Conservation (phyloP, 1,140 invertebrate species). For the Heliconius congener region DNA sequence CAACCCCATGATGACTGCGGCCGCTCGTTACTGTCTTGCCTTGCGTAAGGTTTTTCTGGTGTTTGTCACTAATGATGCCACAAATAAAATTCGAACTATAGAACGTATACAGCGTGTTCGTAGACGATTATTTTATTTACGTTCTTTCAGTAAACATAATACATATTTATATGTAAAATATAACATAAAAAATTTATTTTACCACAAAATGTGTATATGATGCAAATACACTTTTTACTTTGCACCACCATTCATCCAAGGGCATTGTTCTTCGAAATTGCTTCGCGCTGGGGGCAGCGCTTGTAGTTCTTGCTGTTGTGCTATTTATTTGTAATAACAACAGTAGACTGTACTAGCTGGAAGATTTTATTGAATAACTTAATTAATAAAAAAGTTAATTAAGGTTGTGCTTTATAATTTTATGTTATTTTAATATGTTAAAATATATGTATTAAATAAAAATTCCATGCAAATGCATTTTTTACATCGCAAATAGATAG, state of each 20-base stretch:
- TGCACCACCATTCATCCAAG: conserved; percentile 72
- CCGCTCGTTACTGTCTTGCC: conserved; percentile 75
- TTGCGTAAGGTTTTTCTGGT: conserved; percentile 48
- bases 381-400: not conserved
- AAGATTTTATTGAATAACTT: conserved; percentile 31
- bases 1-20: conserved; percentile 64
- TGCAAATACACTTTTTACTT: conserved; percentile 77
- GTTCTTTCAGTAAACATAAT: not conserved
- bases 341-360: conserved; percentile 42
- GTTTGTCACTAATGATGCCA: conserved; percentile 72
- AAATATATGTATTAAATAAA: not conserved
- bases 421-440: not conserved
- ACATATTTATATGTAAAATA: not conserved
- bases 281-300: conserved; percentile 68
- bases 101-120: not conserved
- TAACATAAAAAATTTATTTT: conserved; percentile 45
- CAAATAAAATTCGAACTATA: conserved; percentile 23
- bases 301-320: conserved; percentile 62
- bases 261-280: conserved; percentile 79
- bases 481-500: conserved; percentile 69
- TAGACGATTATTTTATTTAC: not conserved
- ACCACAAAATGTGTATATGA: conserved; percentile 67
- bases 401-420: not conserved
- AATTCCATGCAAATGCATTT: conserved; percentile 3
- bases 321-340: conserved; percentile 47